These are phyloP conservation scores for Spilogale gracilis DNA, from an alignment of 2,113 vertebrate genomes.

Conservation along the genomic window DNA sequence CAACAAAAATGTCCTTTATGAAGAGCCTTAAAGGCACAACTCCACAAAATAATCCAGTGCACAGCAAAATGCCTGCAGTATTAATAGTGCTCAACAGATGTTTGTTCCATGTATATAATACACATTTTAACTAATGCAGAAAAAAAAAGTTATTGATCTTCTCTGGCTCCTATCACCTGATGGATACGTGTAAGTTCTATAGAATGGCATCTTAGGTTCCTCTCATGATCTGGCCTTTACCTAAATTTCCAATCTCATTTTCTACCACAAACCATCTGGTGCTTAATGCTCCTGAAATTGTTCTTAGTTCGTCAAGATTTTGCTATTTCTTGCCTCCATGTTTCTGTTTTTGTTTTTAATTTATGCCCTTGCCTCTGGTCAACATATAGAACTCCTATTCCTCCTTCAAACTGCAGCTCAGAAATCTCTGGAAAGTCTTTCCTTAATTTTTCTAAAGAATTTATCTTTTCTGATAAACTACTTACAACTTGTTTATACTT, in stretches of 20 bases:
- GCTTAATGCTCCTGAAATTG: constrained; percentile 7
- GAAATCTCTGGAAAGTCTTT: constrained; percentile 11
- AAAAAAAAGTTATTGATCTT: neutral
- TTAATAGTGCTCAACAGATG: neutral
- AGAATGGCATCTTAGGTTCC: neutral
- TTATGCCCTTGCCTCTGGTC: neutral
- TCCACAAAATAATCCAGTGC: neutral
- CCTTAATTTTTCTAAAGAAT: neutral
- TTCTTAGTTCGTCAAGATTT: constrained; percentile 37
- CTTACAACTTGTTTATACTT: neutral
- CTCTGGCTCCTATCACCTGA: neutral
- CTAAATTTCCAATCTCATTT: neutral
- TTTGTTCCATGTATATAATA: constrained; percentile 9
- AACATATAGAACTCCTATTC: neutral
- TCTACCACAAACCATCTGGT: neutral
- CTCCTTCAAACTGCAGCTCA: constrained; percentile 1
- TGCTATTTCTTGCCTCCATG: neutral
- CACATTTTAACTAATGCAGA: constrained; percentile 12
- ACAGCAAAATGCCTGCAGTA: neutral
- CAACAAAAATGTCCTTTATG: constrained; percentile 32
- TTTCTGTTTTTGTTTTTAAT: neutral
- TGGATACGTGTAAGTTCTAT: neutral
- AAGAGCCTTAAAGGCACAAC: neutral
- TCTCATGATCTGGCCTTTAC: neutral
- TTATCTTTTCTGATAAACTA: neutral